phyloP scores from a whole-genome alignment of 2,797 vertebrate genomes.

The Gymnothorax reevesii region DNA sequence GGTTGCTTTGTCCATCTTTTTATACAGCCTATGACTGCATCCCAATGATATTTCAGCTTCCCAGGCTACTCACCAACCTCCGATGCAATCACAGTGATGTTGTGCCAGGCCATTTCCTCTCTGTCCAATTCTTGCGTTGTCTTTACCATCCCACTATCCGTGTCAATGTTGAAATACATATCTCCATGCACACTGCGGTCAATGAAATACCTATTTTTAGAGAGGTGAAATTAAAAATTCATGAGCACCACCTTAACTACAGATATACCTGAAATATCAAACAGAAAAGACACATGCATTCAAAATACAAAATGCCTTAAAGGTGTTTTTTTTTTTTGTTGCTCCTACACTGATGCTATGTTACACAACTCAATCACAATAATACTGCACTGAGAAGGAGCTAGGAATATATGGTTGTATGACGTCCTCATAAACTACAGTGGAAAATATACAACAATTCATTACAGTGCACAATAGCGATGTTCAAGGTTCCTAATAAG shows the following conservation, averaged over 20 bases:
- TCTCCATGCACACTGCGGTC: conserved; percentile 77
- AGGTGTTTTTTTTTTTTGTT: neutral
- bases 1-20: too few relatives aligned
- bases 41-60: neutral
- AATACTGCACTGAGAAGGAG: neutral
- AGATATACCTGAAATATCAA: neutral
- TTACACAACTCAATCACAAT: neutral
- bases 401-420: neutral
- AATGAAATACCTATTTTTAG: conserved; percentile 82
- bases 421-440: neutral
- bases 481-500: neutral
- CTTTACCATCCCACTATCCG: conserved; percentile 85
- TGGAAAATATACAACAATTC: neutral
- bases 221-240: conserved; percentile 46
- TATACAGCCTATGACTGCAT: neutral
- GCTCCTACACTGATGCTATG: neutral
- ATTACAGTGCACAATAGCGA: neutral
- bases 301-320: conserved; percentile 22
- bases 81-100: conserved; percentile 92
- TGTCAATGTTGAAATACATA: conserved; percentile 86
- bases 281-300: conserved; percentile 25
- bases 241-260: conserved; percentile 13
- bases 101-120: conserved; percentile 89
- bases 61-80: conserved; percentile 84
- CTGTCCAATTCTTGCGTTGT: conserved; percentile 88